Percentiles rank a stretch among this genome's conserved stretches.
Evolutionary conservation across 92 coral and sea anemone species (phyloP).

Genomic region (Phenganax marumi): DNA sequence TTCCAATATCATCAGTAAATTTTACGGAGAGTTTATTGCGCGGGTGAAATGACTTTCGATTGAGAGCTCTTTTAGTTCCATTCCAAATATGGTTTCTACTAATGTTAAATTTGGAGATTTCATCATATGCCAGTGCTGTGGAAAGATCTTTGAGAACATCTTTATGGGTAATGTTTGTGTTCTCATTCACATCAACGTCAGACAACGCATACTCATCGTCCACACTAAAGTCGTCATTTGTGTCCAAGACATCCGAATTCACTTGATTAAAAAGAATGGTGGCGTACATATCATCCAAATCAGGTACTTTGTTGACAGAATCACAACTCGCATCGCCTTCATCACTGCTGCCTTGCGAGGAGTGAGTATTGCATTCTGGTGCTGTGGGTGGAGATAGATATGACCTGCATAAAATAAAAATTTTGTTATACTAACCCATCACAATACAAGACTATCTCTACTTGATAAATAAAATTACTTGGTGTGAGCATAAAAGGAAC

Average conservation of each 20-base stretch:
- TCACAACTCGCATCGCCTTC: too few relatives aligned
- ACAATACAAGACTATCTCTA: too few relatives aligned
- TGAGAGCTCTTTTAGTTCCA: constrained; percentile 50
- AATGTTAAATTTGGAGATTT: constrained; percentile 41
- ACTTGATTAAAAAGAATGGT: not conserved
- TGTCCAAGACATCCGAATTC: constrained; percentile 21
- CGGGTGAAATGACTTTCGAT: constrained; percentile 41
- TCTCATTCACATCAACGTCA: not conserved
- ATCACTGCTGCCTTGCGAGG: not conserved
- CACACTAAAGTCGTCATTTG: not conserved
- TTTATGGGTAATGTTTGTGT: constrained; percentile 3
- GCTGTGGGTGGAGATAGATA: not conserved
- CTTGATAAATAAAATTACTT: too few relatives aligned
- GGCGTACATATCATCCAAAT: constrained; percentile 5
- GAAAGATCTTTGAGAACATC: constrained; percentile 17
- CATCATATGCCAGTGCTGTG: not conserved
- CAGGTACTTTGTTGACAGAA: constrained; percentile 7
- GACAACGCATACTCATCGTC: not conserved
- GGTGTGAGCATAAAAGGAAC: too few relatives aligned
- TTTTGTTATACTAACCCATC: too few relatives aligned
- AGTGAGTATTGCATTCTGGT: not conserved
- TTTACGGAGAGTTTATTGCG: constrained; percentile 38
- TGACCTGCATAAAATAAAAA: not conserved
- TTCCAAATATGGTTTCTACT: constrained; percentile 47
- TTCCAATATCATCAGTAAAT: constrained; percentile 49